These are phyloP conservation scores for Sebastes taczanowskii DNA, from an alignment of 2,797 vertebrate genomes.

Conservation along the genomic window DNA sequence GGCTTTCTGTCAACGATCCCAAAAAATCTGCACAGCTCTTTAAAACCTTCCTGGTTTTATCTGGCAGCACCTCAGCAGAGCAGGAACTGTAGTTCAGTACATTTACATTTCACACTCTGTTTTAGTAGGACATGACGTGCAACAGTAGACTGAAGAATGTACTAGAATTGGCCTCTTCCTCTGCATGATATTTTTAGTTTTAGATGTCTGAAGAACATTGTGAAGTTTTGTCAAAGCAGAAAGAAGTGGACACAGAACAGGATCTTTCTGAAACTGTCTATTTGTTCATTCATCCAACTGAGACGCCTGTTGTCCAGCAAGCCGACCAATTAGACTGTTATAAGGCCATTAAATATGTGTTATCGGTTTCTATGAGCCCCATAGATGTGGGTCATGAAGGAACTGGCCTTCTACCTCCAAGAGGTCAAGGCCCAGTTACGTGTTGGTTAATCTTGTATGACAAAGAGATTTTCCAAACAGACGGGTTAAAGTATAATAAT, in stretches of 20 bases:
- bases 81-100: constrained; percentile 15
- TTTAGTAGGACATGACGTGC: neutral
- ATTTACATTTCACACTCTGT: constrained; percentile 39
- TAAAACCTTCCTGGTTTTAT: constrained; percentile 37
- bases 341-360: too few species aligned
- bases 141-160: neutral
- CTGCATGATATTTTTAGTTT: neutral
- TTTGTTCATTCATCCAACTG: neutral
- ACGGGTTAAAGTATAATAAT: too few species aligned
- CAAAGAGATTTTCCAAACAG: too few species aligned
- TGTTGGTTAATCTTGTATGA: too few species aligned
- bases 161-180: neutral
- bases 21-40: constrained; percentile 35
- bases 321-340: too few species aligned
- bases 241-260: neutral
- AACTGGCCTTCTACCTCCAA: too few species aligned
- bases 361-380: too few species aligned
- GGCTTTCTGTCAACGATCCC: constrained; percentile 40
- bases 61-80: constrained; percentile 19
- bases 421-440: too few species aligned
- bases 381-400: too few species aligned
- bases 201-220: neutral
- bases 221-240: neutral
- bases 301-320: neutral
- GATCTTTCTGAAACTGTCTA: neutral